Conservation (phyloP, 1,140 invertebrate species). For the Drosophila sucinea region DNA sequence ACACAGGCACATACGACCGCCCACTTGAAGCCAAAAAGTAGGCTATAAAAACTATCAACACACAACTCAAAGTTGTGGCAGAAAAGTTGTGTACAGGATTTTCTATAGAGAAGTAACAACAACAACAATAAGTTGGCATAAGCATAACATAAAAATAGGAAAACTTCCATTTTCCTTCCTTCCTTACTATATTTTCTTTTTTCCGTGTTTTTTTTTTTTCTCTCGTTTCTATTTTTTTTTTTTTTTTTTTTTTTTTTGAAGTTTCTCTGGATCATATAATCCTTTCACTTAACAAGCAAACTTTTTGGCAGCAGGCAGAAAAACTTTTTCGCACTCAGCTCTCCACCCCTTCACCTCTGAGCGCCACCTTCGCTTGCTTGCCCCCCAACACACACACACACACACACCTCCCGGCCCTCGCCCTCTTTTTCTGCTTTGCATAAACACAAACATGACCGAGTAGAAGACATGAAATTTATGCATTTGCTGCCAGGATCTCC, state of each 20-base stretch:
- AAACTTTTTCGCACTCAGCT: constrained; percentile 51
- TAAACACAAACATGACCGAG: constrained; percentile 69
- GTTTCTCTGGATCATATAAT: constrained; percentile 77
- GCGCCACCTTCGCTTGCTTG: constrained; percentile 19
- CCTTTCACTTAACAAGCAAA: constrained; percentile 82
- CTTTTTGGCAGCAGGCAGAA: constrained; percentile 73
- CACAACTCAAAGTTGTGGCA: constrained; percentile 68
- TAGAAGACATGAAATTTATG: constrained; percentile 68
- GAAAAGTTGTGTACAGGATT: constrained; percentile 52
- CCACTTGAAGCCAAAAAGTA: constrained; percentile 56
- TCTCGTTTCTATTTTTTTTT: background rate
- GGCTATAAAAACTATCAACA: constrained; percentile 81
- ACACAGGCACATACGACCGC: background rate
- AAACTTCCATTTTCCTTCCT: constrained; percentile 55
- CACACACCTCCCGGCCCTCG: constrained; percentile 29
- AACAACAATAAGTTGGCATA: constrained; percentile 58
- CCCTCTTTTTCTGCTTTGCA: constrained; percentile 72
- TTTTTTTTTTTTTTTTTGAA: constrained; percentile 63
- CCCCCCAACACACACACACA: constrained; percentile 2
- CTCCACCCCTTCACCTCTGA: background rate
- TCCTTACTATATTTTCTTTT: constrained; percentile 45
- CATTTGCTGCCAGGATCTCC: constrained; percentile 66
- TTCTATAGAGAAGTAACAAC: constrained; percentile 52
- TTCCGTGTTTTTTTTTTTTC: constrained; percentile 18
- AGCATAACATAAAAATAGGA: constrained; percentile 77